Conservation (phyloP, 2,888 invertebrate genomes). For the Sclerodermus sp. region DNA sequence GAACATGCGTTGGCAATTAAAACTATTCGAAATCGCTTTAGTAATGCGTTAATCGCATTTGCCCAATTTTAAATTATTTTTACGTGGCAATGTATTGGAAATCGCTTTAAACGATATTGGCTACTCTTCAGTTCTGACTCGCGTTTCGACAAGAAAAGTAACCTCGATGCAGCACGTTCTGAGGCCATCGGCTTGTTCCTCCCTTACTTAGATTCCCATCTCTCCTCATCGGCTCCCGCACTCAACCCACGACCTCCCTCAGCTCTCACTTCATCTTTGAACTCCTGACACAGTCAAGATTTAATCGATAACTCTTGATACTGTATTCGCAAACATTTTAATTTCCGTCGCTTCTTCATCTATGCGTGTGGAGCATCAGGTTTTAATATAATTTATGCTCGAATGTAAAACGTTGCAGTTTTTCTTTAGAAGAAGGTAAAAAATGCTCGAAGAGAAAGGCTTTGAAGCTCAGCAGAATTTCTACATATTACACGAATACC, state of each 20-base stretch:
- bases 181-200: constrained; percentile 19
- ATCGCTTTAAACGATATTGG: constrained; percentile 25
- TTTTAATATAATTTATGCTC: constrained; percentile 15
- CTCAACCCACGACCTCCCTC: not conserved
- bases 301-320: constrained; percentile 38
- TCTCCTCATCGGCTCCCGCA: constrained; percentile 8
- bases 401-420: not conserved
- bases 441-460: too few species aligned
- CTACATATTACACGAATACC: too few species aligned
- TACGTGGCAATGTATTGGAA: constrained; percentile 14
- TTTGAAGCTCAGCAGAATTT: too few species aligned
- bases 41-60: too few species aligned
- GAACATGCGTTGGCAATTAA: too few species aligned
- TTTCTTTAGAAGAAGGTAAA: too few species aligned
- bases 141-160: constrained; percentile 24
- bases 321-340: constrained; percentile 37
- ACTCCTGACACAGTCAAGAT: constrained; percentile 36
- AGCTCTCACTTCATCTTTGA: constrained; percentile 25
- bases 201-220: constrained; percentile 24
- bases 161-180: constrained; percentile 30
- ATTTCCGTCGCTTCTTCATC: constrained; percentile 17
- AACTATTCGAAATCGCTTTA: too few species aligned
- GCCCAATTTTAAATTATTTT: not conserved
- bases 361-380: constrained; percentile 2
- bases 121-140: constrained; percentile 25